These are phyloP conservation scores for Seriola quinqueradiata DNA, from an alignment of 2,113 vertebrate genomes.

Conservation along the genomic window DNA sequence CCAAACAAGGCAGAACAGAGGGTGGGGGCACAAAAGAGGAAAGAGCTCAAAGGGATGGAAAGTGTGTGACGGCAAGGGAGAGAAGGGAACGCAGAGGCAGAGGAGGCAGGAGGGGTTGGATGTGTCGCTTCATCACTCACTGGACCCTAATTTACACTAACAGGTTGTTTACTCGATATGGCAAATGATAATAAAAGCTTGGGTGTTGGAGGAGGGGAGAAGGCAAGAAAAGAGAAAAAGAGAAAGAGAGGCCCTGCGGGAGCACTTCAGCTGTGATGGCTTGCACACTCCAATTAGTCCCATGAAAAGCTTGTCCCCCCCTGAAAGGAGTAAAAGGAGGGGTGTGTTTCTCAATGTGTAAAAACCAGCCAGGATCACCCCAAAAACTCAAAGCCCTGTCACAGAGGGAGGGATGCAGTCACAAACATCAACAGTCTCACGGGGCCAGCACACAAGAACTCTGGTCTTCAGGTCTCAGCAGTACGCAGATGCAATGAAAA, in stretches of 20 bases:
- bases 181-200: slow-evolving; percentile 79
- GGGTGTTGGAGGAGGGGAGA: slow-evolving; percentile 73
- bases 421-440: slow-evolving; percentile 4
- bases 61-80: slow-evolving; percentile 59
- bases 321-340: slow-evolving; percentile 54
- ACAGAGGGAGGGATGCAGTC: slow-evolving; percentile 24
- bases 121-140: slow-evolving; percentile 83
- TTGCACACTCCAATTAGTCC: slow-evolving; percentile 86
- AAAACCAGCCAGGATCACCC: slow-evolving; percentile 58
- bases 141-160: slow-evolving; percentile 83
- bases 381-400: slow-evolving; percentile 50
- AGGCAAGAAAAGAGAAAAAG: slow-evolving; percentile 55
- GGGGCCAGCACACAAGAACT: slow-evolving; percentile 15
- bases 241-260: slow-evolving; percentile 73
- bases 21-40: slow-evolving; percentile 77
- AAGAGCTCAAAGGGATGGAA: slow-evolving; percentile 76
- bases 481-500: not conserved
- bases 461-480: not conserved
- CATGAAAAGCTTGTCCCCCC: slow-evolving; percentile 75
- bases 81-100: slow-evolving; percentile 51
- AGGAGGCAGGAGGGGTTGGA: slow-evolving; percentile 61
- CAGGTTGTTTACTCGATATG: slow-evolving; percentile 83
- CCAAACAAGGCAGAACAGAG: slow-evolving; percentile 78
- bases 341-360: slow-evolving; percentile 45
- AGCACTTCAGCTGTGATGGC: slow-evolving; percentile 79